Base-by-base conservation (phyloP, 2,888 invertebrate species). In the Cyclophora punctaria region DNA sequence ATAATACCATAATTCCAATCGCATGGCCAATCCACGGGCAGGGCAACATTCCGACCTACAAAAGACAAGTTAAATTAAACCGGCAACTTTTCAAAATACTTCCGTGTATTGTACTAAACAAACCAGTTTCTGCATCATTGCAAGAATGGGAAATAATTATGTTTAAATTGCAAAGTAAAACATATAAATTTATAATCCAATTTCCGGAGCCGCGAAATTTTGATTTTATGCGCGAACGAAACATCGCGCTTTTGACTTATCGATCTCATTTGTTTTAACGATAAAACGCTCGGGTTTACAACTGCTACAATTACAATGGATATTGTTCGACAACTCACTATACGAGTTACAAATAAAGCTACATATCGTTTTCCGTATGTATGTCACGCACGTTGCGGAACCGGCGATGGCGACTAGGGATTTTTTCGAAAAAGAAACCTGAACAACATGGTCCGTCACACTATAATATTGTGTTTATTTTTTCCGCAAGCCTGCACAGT, bases 11-110 rank as follows among this genome's bases (percentile, higher is more conserved):
- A 51, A 34, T 51, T 66, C 82, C 83, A 83, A 1, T 69, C 55
- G 50, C 69, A 67, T 2, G 80, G 81, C 80, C 81, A 83, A 56
- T 67, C 63, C 35, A 2, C 0, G 0, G 80, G 78, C 40, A 75
- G 46, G 44, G 37, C 37, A 20, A 20, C 20, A 20, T 20, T 20
- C 20, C 20, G 20, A 20, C 20, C 20, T 20, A 20, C 20, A 20
- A 20, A 20, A 20, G 20, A 20, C 20, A 20, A 20, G 20, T 20
- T 20, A 1, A 20, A 20, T 20, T 20, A 20, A 20, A 20, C 20
- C 20, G 20, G 20, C 20, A 20, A 20, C 20, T 37, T 37, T 37
- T 53, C 43, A 37, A 52, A 55, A 59, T 60, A 48, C 46, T 55
- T 51, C 51, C 51, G 5, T 48, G 61, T 60, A 64, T 62, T 63